Evolutionary conservation across 2,113 vertebrate genomes (phyloP), one percentile per base, ranked within the genome.

Genomic region (Eudyptes chrysolophus): DNA sequence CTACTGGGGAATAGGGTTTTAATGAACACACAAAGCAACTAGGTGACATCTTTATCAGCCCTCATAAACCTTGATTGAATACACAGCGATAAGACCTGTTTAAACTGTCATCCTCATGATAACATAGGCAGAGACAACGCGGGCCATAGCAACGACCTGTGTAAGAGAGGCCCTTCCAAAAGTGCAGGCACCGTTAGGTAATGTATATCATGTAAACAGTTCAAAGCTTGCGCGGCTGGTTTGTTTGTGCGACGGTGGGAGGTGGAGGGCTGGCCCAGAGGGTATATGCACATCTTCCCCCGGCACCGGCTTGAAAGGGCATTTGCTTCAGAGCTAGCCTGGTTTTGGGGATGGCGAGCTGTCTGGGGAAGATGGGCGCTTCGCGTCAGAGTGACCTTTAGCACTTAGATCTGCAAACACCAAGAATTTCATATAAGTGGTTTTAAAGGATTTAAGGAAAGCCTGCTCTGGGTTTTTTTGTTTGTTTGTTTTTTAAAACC

Each of bases 1-100:
- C 96, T 96, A 86, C 85, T 65, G 85, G 87, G 81, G 94, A 98
- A 97, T 95, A 97, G 96, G 52, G 87, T 98, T 98, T 98, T 98
- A 98, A 98, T 98, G 98, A 99, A 98, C 98, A 97, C 93, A 97
- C 95, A 91, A 91, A 98, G 98, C 97, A 98, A 95, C 96, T 94
- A 97, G 97, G 98, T 98, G 98, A 98, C 98, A 98, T 98, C 99
- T 98, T 99, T 99, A 99, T 99, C 99, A 99, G 99, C 97, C 98
- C 99, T 99, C 99, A 99, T 99, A 99, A 99, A 99, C 98, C 98
- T 98, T 99, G 99, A 99, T 99, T 99, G 99, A 99, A 98, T 98
- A 99, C 99, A 99, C 99, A 99, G 98, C 91, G 99, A 99, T 99
- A 99, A 99, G 99, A 97, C 97, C 98, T 99, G 99, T 99, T 99